Conservation (phyloP, 2,797 vertebrate genomes). For the Chrosomus eos region DNA sequence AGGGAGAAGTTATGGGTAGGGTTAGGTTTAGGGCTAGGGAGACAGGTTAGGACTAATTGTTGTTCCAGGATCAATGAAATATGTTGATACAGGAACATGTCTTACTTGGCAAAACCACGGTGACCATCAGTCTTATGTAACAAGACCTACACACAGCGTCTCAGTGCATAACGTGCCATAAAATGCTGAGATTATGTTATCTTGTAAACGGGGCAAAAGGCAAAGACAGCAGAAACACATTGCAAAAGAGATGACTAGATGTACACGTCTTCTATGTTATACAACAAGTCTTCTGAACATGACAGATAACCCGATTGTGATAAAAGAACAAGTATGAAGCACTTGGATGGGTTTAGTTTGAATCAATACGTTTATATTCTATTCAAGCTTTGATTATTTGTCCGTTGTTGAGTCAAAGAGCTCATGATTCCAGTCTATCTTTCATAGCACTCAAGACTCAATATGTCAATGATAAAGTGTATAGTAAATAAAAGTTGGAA, state of each 20-base stretch:
- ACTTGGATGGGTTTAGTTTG: not conserved
- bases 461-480: not conserved
- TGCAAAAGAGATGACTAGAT: constrained; percentile 44
- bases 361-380: not conserved
- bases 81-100: not conserved
- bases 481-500: not conserved
- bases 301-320: not conserved
- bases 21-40: not conserved
- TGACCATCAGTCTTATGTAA: constrained; percentile 5
- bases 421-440: constrained; percentile 66
- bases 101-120: not conserved
- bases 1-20: not conserved
- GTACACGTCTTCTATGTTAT: constrained; percentile 40
- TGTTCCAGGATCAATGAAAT: not conserved
- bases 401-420: constrained; percentile 70
- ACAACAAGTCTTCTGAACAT: constrained; percentile 40
- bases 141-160: not conserved
- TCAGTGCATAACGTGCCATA: constrained; percentile 55
- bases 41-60: not conserved
- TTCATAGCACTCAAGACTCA: not conserved
- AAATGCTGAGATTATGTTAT: constrained; percentile 58
- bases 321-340: not conserved
- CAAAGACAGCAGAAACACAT: constrained; percentile 33
- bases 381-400: constrained; percentile 64
- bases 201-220: constrained; percentile 65